Percentiles rank a stretch among this genome's conserved stretches.
Evolutionary conservation across 2,888 invertebrate genomes (phyloP).

Genomic region (Melanostoma mellinum): DNA sequence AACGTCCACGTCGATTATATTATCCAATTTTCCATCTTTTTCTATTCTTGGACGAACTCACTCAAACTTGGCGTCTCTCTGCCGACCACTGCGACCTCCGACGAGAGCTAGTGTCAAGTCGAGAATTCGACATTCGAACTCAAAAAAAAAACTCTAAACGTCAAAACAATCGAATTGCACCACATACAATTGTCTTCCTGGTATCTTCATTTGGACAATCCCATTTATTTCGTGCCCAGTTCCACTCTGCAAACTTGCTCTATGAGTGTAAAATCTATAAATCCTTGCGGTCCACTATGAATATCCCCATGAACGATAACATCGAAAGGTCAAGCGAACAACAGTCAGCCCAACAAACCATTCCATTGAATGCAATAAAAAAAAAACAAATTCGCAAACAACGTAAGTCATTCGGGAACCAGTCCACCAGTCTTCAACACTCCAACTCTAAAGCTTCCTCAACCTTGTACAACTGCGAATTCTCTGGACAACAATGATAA

Average conservation of each 20-base stretch:
- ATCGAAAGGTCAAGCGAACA: slow-evolving; percentile 7
- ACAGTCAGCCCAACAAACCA: slow-evolving; percentile 45
- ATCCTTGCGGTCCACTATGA: slow-evolving; percentile 30
- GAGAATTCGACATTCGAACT: no score
- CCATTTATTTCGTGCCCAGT: slow-evolving; percentile 49
- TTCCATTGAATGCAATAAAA: slow-evolving; percentile 75
- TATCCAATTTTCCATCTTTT: no score
- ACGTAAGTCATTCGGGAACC: slow-evolving; percentile 48
- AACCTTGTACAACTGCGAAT: no score
- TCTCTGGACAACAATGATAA: no score
- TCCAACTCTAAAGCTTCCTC: slow-evolving; percentile 72
- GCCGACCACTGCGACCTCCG: no score
- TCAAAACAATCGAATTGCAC: no score
- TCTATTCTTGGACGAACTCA: no score
- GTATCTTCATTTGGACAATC: slow-evolving; percentile 48
- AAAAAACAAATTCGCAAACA: slow-evolving; percentile 73
- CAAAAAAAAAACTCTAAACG: no score
- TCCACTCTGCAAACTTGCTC: slow-evolving; percentile 12
- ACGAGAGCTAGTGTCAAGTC: no score
- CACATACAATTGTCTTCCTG: no score
- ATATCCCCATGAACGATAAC: slow-evolving; percentile 24
- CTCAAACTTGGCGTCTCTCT: no score
- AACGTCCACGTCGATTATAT: no score
- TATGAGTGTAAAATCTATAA: slow-evolving; percentile 19
- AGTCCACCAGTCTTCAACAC: slow-evolving; percentile 74